Evolutionary conservation across 1,140 invertebrate genomes (phyloP), one percentile per base, ranked within the genome.

Genomic region (Chrysopa pallens): DNA sequence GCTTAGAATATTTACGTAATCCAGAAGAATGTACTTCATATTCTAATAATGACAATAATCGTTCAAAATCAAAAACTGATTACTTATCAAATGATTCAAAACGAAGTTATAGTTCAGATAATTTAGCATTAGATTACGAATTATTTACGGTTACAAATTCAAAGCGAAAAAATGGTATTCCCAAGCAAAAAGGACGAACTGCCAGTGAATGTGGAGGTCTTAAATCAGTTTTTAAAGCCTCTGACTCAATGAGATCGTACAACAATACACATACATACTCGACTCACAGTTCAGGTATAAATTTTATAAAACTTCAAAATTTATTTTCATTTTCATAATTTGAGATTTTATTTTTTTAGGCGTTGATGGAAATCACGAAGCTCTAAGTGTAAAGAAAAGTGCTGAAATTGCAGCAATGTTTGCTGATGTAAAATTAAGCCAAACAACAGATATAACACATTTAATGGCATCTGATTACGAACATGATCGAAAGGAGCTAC

Each of bases 371-470:
- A 72, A 75, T 23, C 74, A 77, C 36, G 80, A 85, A 52, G 79
- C 83, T 0, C 62, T 88, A 0, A 82, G 82, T 23, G 81, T 86
- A 7, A 88, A 89, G 58, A 88, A 90, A 57, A 80, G 80, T 8
- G 82, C 84, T 0, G 86, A 90, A 60, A 87, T 87, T 47, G 84
- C 84, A 0, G 84, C 84, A 0, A 62, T 88, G 5, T 89, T 90
- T 55, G 80, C 78, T 0, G 77, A 81, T 54, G 70, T 80, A 31
- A 68, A 73, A 31, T 58, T 72, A 2, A 70, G 63, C 27, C 68
- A 68, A 55, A 62, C 62, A 14, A 69, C 62, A 0, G 68, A 67
- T 51, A 55, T 57, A 14, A 52, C 48, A 17, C 50, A 55, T 42
- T 27, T 58, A 29, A 42, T 46, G 3, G 46, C 50, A 4, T 38